Conservation (phyloP, 2,888 invertebrate genomes). For the Tenthredo notha region DNA sequence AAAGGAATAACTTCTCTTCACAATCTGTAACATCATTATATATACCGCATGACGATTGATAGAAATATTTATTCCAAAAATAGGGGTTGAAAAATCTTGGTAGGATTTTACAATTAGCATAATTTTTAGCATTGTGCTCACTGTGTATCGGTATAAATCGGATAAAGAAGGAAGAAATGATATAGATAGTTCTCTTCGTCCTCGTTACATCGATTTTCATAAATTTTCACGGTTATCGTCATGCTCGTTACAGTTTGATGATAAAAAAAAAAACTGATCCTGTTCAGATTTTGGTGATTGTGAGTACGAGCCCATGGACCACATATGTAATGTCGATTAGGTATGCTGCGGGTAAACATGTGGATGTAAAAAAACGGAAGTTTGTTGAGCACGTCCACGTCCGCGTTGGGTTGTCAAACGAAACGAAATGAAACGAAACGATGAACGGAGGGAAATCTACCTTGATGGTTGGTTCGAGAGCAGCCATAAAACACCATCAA, state of each 20-base stretch:
- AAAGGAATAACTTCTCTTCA: neutral
- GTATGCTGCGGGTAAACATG: constrained; percentile 7
- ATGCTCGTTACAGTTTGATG: neutral
- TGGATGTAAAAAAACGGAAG: neutral
- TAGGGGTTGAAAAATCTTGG: neutral
- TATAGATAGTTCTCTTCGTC: neutral
- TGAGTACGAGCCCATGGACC: neutral
- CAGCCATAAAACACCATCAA: constrained; percentile 61
- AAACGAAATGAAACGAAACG: neutral
- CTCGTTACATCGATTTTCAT: neutral
- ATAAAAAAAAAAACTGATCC: constrained; percentile 3
- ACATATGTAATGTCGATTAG: constrained; percentile 14
- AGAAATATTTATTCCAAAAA: neutral
- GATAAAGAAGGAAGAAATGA: neutral
- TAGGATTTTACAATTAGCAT: neutral
- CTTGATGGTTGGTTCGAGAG: neutral
- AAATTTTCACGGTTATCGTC: neutral
- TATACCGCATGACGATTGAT: neutral
- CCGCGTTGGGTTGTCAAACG: neutral
- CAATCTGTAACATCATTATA: neutral
- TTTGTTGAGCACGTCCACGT: neutral
- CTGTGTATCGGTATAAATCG: too few relatives aligned
- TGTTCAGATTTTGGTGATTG: neutral
- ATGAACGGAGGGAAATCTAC: neutral
- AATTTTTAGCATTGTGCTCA: neutral